Base-by-base conservation (phyloP, 64 coral and sea anemone genomes). In the Stichodactyla mertensii region DNA sequence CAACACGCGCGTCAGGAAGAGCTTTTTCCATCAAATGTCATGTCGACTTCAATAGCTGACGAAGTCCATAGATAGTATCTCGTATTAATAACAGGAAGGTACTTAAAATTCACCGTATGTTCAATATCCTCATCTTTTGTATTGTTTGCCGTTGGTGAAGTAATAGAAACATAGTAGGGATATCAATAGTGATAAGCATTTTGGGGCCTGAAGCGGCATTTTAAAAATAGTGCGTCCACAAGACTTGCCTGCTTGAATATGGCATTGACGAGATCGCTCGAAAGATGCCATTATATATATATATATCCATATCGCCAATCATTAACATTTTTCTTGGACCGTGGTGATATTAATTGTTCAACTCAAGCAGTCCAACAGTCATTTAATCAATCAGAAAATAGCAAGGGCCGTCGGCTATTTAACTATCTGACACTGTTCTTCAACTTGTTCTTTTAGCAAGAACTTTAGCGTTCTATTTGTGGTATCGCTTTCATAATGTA, bases 1-100 rank as follows among this genome's bases (percentile, higher is more conserved):
- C 78, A 81, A 53, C 51, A 81, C 78, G n/a, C 78, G 19, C 77
- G 51, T 79, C 77, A 79, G 26, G 51, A 51, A 79, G 11, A 79
- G 51, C 28, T 45, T 51, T 27, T 36, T 54, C 14, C 16, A 81
- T 31, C 78, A 22, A 53, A 81, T 81, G 78, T 81, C 78, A 81
- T 55, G 26, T 55, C 5, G 78, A 53, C 51, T 54, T 20, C 7
- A 81, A 81, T 53, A 0, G 69, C 24, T 74, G 69, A 23, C 69
- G 11, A 74, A 11, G 69, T 28, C 23, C 69, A 74, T 81, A 81
- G 78, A 81, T 81, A 28, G 11, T 55, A 81, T 81, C 78, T 52
- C 22, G 6, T 7, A 19, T 81, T 81, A 53, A 74, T 53, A 81
- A 81, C 78, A 81, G 78, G 78, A 81, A 81, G 52, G 51, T 20